A percentile compares a stretch with the other conserved stretches of the same genome.
These are phyloP conservation scores for Euura saliciscinereae DNA, from an alignment of 1,140 invertebrate species.

Conservation along the genomic window DNA sequence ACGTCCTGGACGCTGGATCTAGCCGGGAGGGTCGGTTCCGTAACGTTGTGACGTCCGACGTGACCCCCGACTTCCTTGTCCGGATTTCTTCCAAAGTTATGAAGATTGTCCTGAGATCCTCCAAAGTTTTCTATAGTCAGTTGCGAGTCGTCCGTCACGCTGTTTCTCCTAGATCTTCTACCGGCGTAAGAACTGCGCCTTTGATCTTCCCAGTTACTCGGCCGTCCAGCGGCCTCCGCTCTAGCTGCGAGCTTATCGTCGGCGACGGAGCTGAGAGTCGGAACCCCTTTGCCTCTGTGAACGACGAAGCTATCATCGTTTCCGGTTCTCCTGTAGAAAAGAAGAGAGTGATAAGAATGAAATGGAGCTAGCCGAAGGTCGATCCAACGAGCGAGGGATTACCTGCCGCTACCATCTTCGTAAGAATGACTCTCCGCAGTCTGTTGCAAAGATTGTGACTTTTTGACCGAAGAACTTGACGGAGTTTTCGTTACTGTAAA, in stretches of 20 bases:
- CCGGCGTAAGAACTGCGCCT: slow-evolving; percentile 78
- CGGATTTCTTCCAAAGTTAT: slow-evolving; percentile 71
- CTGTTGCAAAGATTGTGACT: slow-evolving; percentile 60
- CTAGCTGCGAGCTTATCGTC: slow-evolving; percentile 58
- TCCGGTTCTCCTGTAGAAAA: slow-evolving; percentile 40
- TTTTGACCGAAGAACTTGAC: slow-evolving; percentile 51
- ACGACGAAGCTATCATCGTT: slow-evolving; percentile 78
- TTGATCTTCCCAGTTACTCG: slow-evolving; percentile 82
- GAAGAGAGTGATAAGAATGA: background rate
- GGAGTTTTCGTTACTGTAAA: slow-evolving; percentile 57
- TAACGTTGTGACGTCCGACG: slow-evolving; percentile 59
- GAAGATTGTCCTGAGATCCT: slow-evolving; percentile 77
- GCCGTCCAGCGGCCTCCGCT: slow-evolving; percentile 76
- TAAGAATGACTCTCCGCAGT: slow-evolving; percentile 50
- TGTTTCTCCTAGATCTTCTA: slow-evolving; percentile 81
- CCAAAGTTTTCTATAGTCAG: slow-evolving; percentile 92
- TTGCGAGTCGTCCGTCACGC: slow-evolving; percentile 85
- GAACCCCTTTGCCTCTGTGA: slow-evolving; percentile 76
- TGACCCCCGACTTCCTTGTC: slow-evolving; percentile 76
- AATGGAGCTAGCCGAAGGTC: background rate
- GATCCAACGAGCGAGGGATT: slow-evolving; percentile 12
- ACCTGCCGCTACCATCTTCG: slow-evolving; percentile 51
- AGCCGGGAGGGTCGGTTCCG: slow-evolving; percentile 65
- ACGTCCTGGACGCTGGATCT: slow-evolving; percentile 78
- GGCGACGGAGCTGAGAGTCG: slow-evolving; percentile 75